A percentile compares a stretch with the other conserved stretches of the same genome.
Evolutionary conservation across 2,113 vertebrate genomes (phyloP).

Genomic region (Chionis minor): DNA sequence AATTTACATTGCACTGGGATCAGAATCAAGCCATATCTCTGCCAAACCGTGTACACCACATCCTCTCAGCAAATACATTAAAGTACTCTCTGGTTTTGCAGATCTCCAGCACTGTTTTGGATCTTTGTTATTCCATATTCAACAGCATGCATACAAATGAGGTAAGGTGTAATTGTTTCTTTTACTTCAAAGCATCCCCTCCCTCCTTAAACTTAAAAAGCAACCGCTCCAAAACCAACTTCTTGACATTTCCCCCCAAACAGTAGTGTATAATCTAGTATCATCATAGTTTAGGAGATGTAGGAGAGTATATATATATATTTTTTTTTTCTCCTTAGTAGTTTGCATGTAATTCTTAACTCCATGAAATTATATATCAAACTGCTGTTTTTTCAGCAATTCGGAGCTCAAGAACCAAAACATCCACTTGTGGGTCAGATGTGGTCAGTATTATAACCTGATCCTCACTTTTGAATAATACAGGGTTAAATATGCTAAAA

Average conservation of each 20-base stretch:
- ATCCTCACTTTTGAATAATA: background rate
- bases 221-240: background rate
- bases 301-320: conserved; percentile 39
- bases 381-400: conserved; percentile 57
- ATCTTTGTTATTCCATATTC: conserved; percentile 73
- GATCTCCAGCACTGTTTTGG: conserved; percentile 63
- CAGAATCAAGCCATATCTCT: background rate
- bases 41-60: background rate
- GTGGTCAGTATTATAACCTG: conserved; percentile 44
- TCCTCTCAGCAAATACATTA: background rate
- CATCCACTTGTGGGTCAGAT: background rate
- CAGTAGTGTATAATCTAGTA: background rate
- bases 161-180: background rate
- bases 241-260: background rate
- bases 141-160: conserved; percentile 53
- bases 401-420: conserved; percentile 40
- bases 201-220: background rate
- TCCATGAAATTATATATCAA: background rate
- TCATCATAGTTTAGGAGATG: background rate
- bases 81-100: conserved; percentile 18
- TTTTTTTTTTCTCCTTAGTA: background rate
- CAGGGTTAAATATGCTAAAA: background rate
- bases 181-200: background rate
- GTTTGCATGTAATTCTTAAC: background rate
- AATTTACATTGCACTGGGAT: background rate